phyloP scores from a whole-genome alignment of 2,888 invertebrate species.

The Pammene aurita region DNA sequence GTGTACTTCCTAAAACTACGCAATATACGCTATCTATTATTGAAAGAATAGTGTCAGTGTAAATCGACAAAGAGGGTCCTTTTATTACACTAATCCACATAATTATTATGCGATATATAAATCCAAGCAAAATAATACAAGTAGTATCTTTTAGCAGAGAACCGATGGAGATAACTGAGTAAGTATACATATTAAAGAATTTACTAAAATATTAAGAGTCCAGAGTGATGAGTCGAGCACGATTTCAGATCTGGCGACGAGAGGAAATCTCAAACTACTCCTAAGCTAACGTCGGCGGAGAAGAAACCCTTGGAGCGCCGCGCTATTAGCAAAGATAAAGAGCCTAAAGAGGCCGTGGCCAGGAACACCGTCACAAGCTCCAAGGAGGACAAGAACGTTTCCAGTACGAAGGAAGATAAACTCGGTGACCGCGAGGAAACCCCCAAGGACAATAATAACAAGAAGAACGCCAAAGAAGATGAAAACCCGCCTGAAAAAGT shows the following conservation, averaged over 20 bases:
- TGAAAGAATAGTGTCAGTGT: too few species aligned
- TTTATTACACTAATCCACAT: too few species aligned
- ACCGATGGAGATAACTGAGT: neutral
- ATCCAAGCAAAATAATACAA: neutral
- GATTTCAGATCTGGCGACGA: constrained; percentile 59
- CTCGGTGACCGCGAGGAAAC: constrained; percentile 46
- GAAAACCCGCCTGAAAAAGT: constrained; percentile 8
- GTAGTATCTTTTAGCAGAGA: constrained; percentile 17
- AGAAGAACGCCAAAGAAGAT: constrained; percentile 15
- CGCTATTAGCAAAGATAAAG: constrained; percentile 68
- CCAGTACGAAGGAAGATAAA: constrained; percentile 47
- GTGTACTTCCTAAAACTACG: neutral
- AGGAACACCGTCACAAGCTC: constrained; percentile 53
- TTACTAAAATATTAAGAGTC: neutral
- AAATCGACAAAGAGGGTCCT: too few species aligned
- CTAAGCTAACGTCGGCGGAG: constrained; percentile 53
- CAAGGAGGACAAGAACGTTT: constrained; percentile 57
- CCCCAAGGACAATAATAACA: neutral
- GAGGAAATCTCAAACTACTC: constrained; percentile 53
- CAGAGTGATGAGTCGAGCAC: neutral
- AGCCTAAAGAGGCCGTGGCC: constrained; percentile 64
- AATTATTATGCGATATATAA: too few species aligned
- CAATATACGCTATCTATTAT: too few species aligned
- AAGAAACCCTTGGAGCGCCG: constrained; percentile 63
- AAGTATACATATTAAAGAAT: constrained; percentile 3